Conservation (phyloP, 1,140 invertebrate species). For the Samia ricini region DNA sequence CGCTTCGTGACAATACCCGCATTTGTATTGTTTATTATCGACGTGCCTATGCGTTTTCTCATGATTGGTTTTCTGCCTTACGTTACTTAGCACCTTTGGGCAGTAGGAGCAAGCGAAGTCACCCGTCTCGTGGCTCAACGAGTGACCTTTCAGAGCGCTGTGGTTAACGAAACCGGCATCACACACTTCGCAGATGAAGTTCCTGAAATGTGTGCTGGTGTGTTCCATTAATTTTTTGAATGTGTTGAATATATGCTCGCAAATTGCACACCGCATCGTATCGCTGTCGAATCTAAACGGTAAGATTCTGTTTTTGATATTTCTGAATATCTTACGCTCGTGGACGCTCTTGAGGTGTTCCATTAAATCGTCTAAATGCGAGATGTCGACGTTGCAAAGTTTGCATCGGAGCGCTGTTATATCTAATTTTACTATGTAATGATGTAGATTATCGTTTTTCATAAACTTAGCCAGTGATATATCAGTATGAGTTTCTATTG, state of each 20-base stretch:
- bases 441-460: not conserved
- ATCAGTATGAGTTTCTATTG: conserved; percentile 11
- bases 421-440: conserved; percentile 28
- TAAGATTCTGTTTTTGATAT: conserved; percentile 23
- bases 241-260: conserved; percentile 77
- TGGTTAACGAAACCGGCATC: conserved; percentile 80
- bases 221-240: conserved; percentile 70
- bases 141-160: conserved; percentile 66
- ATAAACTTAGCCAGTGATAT: conserved; percentile 2
- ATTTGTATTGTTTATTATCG: conserved; percentile 4
- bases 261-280: conserved; percentile 71
- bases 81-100: not conserved
- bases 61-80: conserved; percentile 11
- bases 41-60: conserved; percentile 9
- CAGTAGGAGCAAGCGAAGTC: conserved; percentile 29
- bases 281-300: conserved; percentile 30
- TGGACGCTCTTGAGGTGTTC: conserved; percentile 27
- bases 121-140: conserved; percentile 73
- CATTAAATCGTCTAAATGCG: conserved; percentile 20
- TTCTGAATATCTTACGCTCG: conserved; percentile 21
- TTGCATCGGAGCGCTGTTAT: conserved; percentile 31
- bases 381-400: conserved; percentile 23
- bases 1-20: conserved; percentile 10
- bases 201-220: conserved; percentile 32
- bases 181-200: conserved; percentile 74